Conservation (phyloP, 1,140 invertebrate genomes). For the Whitmania pigra region DNA sequence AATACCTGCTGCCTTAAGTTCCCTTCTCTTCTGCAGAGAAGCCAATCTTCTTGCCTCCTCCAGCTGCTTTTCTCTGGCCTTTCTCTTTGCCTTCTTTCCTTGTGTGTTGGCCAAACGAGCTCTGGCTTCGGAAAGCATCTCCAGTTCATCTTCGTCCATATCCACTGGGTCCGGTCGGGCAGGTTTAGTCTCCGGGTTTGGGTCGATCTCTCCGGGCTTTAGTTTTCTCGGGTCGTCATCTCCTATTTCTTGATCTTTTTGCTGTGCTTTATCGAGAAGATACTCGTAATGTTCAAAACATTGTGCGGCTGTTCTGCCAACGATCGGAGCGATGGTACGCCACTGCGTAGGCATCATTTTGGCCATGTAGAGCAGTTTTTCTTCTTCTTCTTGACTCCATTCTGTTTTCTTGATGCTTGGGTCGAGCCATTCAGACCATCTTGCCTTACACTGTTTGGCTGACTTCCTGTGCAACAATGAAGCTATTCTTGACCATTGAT, state of each 20-base stretch:
- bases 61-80: slow-evolving; percentile 94
- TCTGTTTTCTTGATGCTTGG: slow-evolving; percentile 99
- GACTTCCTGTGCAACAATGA: slow-evolving; percentile 95
- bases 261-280: slow-evolving; percentile 94
- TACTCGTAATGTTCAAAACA: slow-evolving; percentile 96
- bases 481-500: slow-evolving; percentile 98
- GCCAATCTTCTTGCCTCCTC: slow-evolving; percentile 91
- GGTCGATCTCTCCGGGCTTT: slow-evolving; percentile 97
- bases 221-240: slow-evolving; percentile 87
- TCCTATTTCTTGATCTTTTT: slow-evolving; percentile 59
- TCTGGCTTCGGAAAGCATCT: slow-evolving; percentile 96
- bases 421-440: slow-evolving; percentile 98
- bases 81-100: slow-evolving; percentile 97
- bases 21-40: slow-evolving; percentile 85
- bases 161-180: slow-evolving; percentile 98
- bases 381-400: slow-evolving; percentile 98
- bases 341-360: slow-evolving; percentile 99
- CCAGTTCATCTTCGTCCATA: slow-evolving; percentile 99
- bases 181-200: slow-evolving; percentile 98
- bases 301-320: slow-evolving; percentile 93
- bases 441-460: slow-evolving; percentile 97
- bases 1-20: slow-evolving; percentile 94
- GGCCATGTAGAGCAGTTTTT: slow-evolving; percentile 90
- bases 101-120: slow-evolving; percentile 96
- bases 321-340: slow-evolving; percentile 97